These are phyloP conservation scores for Chitala chitala DNA, from an alignment of 2,113 vertebrate genomes.

Conservation along the genomic window DNA sequence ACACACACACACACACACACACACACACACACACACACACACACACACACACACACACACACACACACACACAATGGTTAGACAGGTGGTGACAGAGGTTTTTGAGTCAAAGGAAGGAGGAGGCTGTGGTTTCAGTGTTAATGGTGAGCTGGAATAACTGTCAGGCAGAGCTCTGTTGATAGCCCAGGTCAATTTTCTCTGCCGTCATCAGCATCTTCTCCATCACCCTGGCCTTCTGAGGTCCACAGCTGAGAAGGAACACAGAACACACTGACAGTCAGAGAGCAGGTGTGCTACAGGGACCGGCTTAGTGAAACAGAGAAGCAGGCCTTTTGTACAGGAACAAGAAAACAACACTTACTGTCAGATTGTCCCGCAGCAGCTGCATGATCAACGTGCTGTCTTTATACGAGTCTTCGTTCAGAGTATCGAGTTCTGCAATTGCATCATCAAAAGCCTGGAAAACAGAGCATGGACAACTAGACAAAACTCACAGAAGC, in stretches of 20 bases:
- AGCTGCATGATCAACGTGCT: constrained; percentile 99
- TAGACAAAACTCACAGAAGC: no score
- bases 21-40: neutral
- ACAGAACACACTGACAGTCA: neutral
- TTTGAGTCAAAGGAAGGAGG: constrained; percentile 27
- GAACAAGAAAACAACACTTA: constrained; percentile 38
- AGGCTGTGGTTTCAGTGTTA: constrained; percentile 38
- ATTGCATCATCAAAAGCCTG: constrained; percentile 95
- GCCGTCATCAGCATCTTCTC: constrained; percentile 45
- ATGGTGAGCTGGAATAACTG: constrained; percentile 32
- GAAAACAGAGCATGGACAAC: neutral
- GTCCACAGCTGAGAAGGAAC: constrained; percentile 58
- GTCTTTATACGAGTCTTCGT: constrained; percentile 93
- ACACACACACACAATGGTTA: constrained; percentile 39
- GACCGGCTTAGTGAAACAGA: neutral
- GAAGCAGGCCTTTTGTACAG: neutral
- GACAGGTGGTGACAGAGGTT: constrained; percentile 43
- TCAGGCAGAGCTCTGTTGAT: constrained; percentile 24
- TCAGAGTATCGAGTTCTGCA: constrained; percentile 79
- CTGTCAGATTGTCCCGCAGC: constrained; percentile 94
- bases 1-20: neutral
- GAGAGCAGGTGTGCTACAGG: neutral
- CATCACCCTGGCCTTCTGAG: constrained; percentile 47
- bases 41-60: constrained; percentile 27
- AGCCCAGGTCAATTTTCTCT: constrained; percentile 42